Base-by-base conservation (phyloP, 2,888 invertebrate species). In the Drosophila recens region DNA sequence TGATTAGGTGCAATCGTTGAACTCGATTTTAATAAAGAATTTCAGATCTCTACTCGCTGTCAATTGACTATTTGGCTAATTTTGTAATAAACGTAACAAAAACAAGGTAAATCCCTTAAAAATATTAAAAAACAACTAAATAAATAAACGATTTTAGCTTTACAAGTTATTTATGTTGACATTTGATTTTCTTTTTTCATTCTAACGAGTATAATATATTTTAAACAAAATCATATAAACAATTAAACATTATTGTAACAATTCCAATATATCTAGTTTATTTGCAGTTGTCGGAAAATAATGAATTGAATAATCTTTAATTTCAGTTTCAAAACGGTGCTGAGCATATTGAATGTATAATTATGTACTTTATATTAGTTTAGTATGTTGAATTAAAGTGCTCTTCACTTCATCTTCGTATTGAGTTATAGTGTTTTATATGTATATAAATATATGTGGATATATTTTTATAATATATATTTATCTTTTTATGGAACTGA, bases 41-140 rank as follows among this genome's bases (percentile, higher is more conserved):
- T 36, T 40, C 15, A 43, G 13, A 49, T 64, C n/a, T 45, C n/a
- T 48, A 46, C 40, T 53, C 38, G 23, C 43, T 64, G 69, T 65
- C 51, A 69, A 64, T 69, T 70, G 23, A 71, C 66, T 67, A 57
- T 63, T 72, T 68, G 53, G 40, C 64, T 67, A 75, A 72, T 61
- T 58, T 27, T 67, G 67, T 11, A 45, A 30, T 27, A 64, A 52
- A 56, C 34, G 15, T 65, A 63, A 63, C 27, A 63, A 42, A 65
- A 62, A 48, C 38, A 48, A 45, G 66, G 20, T 61, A 34, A 70
- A 49, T 57, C 10, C 15, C 1, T 38, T 52, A 46, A 20, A 13
- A 45, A 45, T 63, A 17, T 15, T 52, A 23, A 27, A n/a, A 46
- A 68, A 56, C 34, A 33, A 34, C 36, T 23, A 40, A 56, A 36